Conservation (phyloP, 2,888 invertebrate genomes). For the Pomacea canaliculata region DNA sequence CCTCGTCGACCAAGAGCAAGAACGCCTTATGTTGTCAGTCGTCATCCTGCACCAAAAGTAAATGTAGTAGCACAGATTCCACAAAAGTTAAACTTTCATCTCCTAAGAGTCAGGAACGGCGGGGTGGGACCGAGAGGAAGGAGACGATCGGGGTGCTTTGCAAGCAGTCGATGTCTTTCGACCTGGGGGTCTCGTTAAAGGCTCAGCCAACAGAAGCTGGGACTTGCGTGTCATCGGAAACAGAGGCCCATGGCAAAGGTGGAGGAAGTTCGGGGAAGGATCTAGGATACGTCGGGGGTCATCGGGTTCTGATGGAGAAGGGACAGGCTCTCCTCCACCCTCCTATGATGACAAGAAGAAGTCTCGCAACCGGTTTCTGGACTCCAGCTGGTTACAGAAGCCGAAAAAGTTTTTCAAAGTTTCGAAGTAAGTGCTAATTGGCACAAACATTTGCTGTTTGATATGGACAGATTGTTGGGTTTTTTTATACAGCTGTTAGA, state of each 20-base stretch:
- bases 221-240: constrained; percentile 13
- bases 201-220: constrained; percentile 34
- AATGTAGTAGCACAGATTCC: constrained; percentile 17
- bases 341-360: constrained; percentile 51
- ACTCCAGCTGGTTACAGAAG: constrained; percentile 63
- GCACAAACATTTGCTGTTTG: not conserved
- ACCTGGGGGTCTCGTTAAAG: constrained; percentile 56
- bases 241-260: constrained; percentile 9
- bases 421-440: constrained; percentile 63
- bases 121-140: constrained; percentile 47
- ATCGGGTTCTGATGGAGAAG: constrained; percentile 48
- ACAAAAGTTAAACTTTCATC: constrained; percentile 19
- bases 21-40: constrained; percentile 23
- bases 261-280: not conserved
- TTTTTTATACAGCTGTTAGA: too few species aligned
- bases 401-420: constrained; percentile 66
- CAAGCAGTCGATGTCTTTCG: constrained; percentile 65
- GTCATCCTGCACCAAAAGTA: constrained; percentile 26
- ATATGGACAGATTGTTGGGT: not conserved
- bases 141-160: constrained; percentile 64
- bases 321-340: constrained; percentile 29
- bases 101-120: constrained; percentile 25
- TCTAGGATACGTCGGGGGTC: constrained; percentile 34
- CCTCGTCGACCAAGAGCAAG: constrained; percentile 25
- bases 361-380: constrained; percentile 53